A percentile compares a stretch with the other conserved stretches of the same genome.
These are phyloP conservation scores for Alethe diademata DNA, from an alignment of 2,113 vertebrate species.

Conservation along the genomic window DNA sequence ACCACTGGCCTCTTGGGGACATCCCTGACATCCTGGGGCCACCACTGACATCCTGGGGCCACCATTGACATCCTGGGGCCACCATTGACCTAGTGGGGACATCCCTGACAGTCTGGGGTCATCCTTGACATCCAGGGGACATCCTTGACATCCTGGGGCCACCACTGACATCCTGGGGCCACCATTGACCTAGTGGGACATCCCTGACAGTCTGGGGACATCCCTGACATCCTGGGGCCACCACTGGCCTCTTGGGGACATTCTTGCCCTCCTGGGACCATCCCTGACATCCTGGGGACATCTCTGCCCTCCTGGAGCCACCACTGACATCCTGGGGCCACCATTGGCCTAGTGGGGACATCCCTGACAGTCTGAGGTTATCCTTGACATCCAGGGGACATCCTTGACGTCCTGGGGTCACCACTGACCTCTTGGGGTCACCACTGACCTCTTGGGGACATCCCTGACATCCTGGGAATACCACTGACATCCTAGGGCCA, in stretches of 20 bases:
- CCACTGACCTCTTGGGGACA: not conserved
- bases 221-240: not conserved
- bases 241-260: not conserved
- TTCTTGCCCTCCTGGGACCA: rapidly evolving
- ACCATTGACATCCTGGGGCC: too few species aligned
- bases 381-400: not conserved
- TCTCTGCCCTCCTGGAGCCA: not conserved
- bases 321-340: not conserved
- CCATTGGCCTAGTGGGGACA: not conserved
- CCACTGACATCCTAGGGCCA: too few species aligned
- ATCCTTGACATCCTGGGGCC: too few species aligned
- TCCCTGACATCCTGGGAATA: not conserved
- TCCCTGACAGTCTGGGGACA: too few species aligned
- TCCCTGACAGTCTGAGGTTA: rapidly evolving
- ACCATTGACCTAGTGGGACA: not conserved
- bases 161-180: too few species aligned
- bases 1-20: too few species aligned
- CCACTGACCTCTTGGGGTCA: rapidly evolving
- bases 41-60: too few species aligned
- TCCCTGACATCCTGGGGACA: not conserved
- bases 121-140: too few species aligned
- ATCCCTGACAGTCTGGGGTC: not conserved
- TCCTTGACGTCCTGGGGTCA: not conserved
- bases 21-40: too few species aligned
- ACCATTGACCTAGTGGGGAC: not conserved